Conservation (phyloP, 2,797 vertebrate species). For the Diglossa cyanea region DNA sequence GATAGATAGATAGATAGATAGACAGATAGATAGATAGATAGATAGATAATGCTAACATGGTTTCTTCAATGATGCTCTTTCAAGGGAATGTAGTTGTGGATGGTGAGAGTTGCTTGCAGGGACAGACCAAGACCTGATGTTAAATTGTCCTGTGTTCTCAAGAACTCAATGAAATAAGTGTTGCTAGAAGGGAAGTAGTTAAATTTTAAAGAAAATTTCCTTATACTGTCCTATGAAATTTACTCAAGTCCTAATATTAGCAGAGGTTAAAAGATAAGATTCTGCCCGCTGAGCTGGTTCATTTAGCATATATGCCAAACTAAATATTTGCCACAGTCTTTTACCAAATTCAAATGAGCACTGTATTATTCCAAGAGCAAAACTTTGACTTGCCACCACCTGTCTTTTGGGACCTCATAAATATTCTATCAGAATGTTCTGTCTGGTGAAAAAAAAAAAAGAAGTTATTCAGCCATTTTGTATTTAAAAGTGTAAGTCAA, state of each 20-base stretch:
- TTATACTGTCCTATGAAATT: not conserved
- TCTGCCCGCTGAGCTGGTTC: not conserved
- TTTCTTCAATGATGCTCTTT: not conserved
- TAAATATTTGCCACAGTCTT: not conserved
- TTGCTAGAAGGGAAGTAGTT: not conserved
- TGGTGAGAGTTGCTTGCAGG: not conserved
- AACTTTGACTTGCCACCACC: not conserved
- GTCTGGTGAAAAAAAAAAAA: not conserved
- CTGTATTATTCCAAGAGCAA: not conserved
- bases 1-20: not conserved
- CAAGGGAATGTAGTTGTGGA: not conserved
- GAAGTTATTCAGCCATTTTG: not conserved
- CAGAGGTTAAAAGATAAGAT: not conserved
- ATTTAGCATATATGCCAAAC: not conserved
- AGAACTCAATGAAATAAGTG: not conserved
- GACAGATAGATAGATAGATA: not conserved
- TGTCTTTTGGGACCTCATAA: conserved; percentile 3
- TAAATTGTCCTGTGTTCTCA: not conserved
- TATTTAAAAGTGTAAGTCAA: conserved; percentile 69
- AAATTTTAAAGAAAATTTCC: not conserved
- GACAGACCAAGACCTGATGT: not conserved
- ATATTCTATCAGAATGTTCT: not conserved
- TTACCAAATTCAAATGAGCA: not conserved
- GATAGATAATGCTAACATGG: not conserved
- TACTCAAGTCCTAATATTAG: not conserved